These are phyloP conservation scores for Urechis unicinctus DNA, from an alignment of 2,888 invertebrate genomes.

Conservation along the genomic window DNA sequence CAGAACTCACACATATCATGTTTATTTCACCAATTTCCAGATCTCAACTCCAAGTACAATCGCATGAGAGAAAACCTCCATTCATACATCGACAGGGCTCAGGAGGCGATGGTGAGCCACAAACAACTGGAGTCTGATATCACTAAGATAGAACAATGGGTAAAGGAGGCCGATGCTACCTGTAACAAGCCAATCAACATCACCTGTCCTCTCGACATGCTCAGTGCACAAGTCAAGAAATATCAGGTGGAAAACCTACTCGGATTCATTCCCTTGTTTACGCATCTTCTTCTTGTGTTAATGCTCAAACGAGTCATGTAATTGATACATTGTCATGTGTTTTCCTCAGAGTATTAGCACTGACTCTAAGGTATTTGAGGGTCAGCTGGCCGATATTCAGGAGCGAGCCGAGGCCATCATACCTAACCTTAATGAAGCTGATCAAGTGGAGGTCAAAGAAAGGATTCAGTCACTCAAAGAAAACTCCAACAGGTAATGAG, in stretches of 20 bases:
- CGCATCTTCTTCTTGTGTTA: no score
- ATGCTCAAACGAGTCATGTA: no score
- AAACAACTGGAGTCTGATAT: conserved; percentile 76
- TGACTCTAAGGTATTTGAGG: conserved; percentile 3
- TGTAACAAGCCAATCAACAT: conserved; percentile 72
- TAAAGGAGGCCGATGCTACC: conserved; percentile 82
- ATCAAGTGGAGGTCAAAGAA: conserved; percentile 75
- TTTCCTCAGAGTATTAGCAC: no score
- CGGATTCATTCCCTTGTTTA: no score
- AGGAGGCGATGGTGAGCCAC: conserved; percentile 69
- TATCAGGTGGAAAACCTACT: conserved; percentile 34
- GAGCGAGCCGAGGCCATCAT: conserved; percentile 75
- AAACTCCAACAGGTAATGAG: conserved; percentile 59
- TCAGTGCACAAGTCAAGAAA: conserved; percentile 82
- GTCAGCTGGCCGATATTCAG: conserved; percentile 58
- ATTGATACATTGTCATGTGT: no score
- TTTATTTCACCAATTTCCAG: conserved; percentile 54
- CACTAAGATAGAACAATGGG: conserved; percentile 77
- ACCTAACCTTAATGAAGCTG: conserved; percentile 75
- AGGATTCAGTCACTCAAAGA: conserved; percentile 72
- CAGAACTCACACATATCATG: not conserved
- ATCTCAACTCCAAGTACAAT: conserved; percentile 66
- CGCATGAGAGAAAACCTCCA: conserved; percentile 67
- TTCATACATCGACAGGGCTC: conserved; percentile 66
- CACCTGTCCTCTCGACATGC: conserved; percentile 69